Conservation (phyloP, 2,888 invertebrate genomes). For the Lamproptera curius region DNA sequence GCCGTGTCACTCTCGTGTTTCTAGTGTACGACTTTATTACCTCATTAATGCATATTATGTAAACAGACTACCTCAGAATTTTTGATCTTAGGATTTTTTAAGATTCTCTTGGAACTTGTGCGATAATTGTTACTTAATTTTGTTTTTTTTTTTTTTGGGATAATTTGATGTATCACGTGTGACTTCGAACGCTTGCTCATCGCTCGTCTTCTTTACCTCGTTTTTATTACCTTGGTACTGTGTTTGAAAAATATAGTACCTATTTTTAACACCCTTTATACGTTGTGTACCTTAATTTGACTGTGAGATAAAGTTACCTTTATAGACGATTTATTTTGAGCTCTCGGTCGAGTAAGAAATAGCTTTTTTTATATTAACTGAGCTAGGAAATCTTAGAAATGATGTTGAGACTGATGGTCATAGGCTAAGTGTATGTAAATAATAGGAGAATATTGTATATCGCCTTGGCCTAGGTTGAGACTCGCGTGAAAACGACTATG, state of each 20-base stretch:
- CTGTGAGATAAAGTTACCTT: slow-evolving; percentile 73
- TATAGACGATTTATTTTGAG: slow-evolving; percentile 60
- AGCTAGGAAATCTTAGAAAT: slow-evolving; percentile 65
- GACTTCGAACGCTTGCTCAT: slow-evolving; percentile 69
- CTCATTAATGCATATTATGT: slow-evolving; percentile 73
- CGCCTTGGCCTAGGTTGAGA: slow-evolving; percentile 75
- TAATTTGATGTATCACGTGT: slow-evolving; percentile 43
- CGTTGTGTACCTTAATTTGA: slow-evolving; percentile 59
- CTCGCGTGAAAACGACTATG: slow-evolving; percentile 55
- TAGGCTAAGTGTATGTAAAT: slow-evolving; percentile 76
- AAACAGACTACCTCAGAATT: slow-evolving; percentile 73
- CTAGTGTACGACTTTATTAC: slow-evolving; percentile 66
- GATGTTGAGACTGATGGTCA: slow-evolving; percentile 75
- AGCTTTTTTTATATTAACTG: slow-evolving; percentile 62
- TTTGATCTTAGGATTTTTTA: slow-evolving; percentile 75
- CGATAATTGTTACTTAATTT: slow-evolving; percentile 76
- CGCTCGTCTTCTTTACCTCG: slow-evolving; percentile 41
- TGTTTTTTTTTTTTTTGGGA: slow-evolving; percentile 33
- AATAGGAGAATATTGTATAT: slow-evolving; percentile 73
- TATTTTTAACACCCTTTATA: slow-evolving; percentile 44
- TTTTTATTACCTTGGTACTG: slow-evolving; percentile 43
- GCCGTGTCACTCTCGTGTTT: slow-evolving; percentile 36
- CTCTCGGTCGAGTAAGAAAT: slow-evolving; percentile 61
- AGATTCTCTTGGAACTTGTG: slow-evolving; percentile 62
- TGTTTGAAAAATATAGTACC: slow-evolving; percentile 62